These are phyloP conservation scores for Phymanthus crucifer DNA, from an alignment of 92 coral and sea anemone genomes.

Conservation along the genomic window DNA sequence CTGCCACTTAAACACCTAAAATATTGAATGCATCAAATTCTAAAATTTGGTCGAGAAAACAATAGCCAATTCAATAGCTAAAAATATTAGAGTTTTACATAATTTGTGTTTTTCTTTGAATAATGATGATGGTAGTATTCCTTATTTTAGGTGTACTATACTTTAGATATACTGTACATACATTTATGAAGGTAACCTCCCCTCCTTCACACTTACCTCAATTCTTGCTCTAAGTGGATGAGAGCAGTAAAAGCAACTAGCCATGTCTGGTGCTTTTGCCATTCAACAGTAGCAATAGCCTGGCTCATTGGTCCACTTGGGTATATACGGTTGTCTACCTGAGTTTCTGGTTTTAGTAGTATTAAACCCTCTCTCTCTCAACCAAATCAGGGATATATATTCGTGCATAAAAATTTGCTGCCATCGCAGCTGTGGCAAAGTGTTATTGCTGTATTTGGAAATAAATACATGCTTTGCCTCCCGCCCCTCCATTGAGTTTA, in stretches of 20 bases:
- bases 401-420: conserved; percentile 12
- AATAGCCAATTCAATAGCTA: no score
- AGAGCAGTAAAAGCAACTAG: conserved; percentile 8
- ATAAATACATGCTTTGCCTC: conserved; percentile 22
- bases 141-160: not conserved
- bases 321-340: not conserved
- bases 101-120: no score
- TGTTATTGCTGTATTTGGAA: conserved; percentile 7
- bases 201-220: conserved; percentile 9
- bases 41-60: no score
- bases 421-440: conserved; percentile 13
- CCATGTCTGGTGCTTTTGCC: not conserved
- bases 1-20: no score
- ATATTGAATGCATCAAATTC: no score
- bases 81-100: no score
- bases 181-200: conserved; percentile 12
- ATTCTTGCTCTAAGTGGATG: conserved; percentile 10
- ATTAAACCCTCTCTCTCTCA: conserved; percentile 13
- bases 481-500: conserved; percentile 57
- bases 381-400: conserved; percentile 13
- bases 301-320: conserved; percentile 7
- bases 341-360: not conserved
- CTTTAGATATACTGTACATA: no score
- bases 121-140: no score
- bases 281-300: conserved; percentile 17